Evolutionary conservation across 1,140 invertebrate species (phyloP).

Genomic region (Whitmania pigra): DNA sequence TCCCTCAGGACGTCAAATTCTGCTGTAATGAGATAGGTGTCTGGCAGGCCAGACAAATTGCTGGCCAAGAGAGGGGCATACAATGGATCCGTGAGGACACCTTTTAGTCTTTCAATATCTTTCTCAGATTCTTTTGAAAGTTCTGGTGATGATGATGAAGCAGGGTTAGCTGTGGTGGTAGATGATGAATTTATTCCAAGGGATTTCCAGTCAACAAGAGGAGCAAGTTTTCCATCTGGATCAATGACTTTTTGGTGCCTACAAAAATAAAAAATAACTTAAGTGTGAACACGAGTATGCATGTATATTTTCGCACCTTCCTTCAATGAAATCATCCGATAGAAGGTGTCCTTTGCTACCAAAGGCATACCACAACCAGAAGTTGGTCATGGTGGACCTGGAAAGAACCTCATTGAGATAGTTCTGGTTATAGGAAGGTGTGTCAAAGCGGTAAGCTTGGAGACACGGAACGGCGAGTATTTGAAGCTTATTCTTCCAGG

Average conservation of each 20-base stretch:
- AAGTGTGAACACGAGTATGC: too few relatives aligned
- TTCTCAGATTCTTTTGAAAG: not conserved
- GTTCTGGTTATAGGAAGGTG: constrained; percentile 32
- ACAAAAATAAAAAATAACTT: not conserved
- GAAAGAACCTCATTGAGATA: constrained; percentile 19
- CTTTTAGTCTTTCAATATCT: constrained; percentile 28
- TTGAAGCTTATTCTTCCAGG: constrained; percentile 10
- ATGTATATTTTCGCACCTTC: not conserved
- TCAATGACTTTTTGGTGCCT: not conserved
- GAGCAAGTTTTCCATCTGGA: not conserved
- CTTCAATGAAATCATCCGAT: not conserved
- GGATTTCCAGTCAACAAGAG: not conserved
- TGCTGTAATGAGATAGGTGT: constrained; percentile 17
- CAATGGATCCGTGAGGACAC: constrained; percentile 20
- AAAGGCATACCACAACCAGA: constrained; percentile 24
- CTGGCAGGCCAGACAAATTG: constrained; percentile 23
- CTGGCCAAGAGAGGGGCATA: constrained; percentile 25
- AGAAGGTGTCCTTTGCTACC: constrained; percentile 1
- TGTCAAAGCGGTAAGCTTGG: constrained; percentile 24
- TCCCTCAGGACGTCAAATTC: constrained; percentile 25
- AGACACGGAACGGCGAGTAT: constrained; percentile 21
- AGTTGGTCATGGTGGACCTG: constrained; percentile 14
- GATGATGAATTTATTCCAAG: not conserved
- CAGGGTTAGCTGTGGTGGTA: not conserved
- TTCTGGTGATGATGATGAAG: not conserved